Base-by-base conservation (phyloP, 2,888 invertebrate species). In the Thera britannica region DNA sequence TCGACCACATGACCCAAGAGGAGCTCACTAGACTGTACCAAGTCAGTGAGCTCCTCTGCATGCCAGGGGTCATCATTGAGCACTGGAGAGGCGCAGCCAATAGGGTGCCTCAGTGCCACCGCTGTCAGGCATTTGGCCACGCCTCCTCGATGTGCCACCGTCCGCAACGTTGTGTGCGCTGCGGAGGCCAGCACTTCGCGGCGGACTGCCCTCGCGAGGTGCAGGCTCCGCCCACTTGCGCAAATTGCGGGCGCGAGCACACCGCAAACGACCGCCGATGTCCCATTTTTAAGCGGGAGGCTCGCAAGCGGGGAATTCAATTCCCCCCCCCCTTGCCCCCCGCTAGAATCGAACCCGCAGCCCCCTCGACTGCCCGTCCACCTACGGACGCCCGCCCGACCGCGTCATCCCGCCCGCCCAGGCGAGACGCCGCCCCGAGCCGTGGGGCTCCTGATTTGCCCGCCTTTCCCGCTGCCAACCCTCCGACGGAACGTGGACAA, bases 171-270 rank as follows among this genome's bases (percentile, higher is more conserved):
- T 46, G 44, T 9, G 44, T 46, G 9, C 44, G 44, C 9, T 46
- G 44, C 9, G 44, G 44, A 2, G 44, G 44, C 44, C 44, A 46
- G 3, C 44, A 46, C 7, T 46, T 46, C 44, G 44, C 44, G 44
- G 44, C 44, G 9, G 44, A 46, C 3, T 46, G 44, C 9, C 44
- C 44, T 3, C 44, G 60, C n/a, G 52, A 3, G 38, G 56, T 9
- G 8, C 11, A 11, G 34, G 56, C 11, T 51, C 64, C 23, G 46
- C 64, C 63, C 57, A 63, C 59, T 12, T 76, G 77, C 52, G 68
- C 65, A 0, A 76, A 75, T 64, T 74, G 72, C 54, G 57, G 23
- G 0, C 65, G 67, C 0, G n/a, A 11, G 0, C 74, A 74, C 58
- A 56, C 69, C 1, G 71, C 75, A 0, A 71, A 72, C 58, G 58